Conservation (phyloP, 2,888 invertebrate species). For the Cloeon dipterum region DNA sequence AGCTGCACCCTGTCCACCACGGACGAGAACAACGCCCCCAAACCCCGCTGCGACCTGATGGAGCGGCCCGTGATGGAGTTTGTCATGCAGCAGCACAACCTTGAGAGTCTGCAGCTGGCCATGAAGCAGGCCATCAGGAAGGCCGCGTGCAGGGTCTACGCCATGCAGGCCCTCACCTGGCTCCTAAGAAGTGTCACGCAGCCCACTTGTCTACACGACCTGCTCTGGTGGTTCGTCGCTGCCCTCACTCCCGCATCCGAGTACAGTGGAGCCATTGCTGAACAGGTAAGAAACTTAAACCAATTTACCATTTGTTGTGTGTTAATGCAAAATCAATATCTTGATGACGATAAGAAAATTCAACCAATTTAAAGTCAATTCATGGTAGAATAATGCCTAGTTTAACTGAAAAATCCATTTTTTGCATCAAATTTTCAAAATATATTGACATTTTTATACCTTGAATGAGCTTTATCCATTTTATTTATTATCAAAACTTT, state of each 20-base stretch:
- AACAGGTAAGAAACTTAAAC: not conserved
- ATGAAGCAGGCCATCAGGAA: conserved; percentile 66
- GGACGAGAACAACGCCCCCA: conserved; percentile 11
- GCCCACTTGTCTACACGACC: conserved; percentile 75
- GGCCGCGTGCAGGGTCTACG: conserved; percentile 51
- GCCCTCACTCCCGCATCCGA: conserved; percentile 35
- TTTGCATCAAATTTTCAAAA: no score
- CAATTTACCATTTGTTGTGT: no score
- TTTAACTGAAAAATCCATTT: no score
- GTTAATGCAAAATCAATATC: no score
- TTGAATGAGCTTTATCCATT: no score
- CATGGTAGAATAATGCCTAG: no score
- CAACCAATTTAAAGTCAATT: no score
- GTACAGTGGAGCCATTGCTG: not conserved
- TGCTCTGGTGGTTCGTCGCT: conserved; percentile 91
- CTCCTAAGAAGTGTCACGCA: conserved; percentile 75
- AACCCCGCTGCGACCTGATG: conserved; percentile 26
- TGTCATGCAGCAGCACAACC: conserved; percentile 62
- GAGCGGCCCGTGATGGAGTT: conserved; percentile 72
- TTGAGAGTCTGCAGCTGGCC: conserved; percentile 58
- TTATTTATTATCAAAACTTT: no score
- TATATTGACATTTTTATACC: no score
- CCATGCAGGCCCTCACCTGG: conserved; percentile 92
- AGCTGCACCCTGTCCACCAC: conserved; percentile 23
- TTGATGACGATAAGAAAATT: no score